phyloP scores from a whole-genome alignment of 2,113 vertebrate genomes.

The Dicaeum eximium region DNA sequence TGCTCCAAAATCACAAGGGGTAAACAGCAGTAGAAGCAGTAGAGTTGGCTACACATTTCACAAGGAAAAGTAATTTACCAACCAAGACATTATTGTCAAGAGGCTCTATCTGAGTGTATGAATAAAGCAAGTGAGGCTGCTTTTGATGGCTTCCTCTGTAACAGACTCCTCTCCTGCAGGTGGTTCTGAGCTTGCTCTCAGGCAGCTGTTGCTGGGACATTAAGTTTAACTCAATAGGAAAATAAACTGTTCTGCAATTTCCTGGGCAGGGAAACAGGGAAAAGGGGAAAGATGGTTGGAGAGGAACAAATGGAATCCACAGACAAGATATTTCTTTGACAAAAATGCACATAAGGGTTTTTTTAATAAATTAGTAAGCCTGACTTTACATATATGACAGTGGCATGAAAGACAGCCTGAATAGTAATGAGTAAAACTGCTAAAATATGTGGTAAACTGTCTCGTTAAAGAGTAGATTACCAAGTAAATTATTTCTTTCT shows the following conservation, averaged over 20 bases:
- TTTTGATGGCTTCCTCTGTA: background rate
- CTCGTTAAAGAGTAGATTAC: background rate
- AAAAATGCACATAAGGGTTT: background rate
- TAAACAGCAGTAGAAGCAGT: background rate
- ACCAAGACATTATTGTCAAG: background rate
- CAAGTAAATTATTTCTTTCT: background rate
- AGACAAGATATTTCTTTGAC: background rate
- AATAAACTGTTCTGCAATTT: background rate
- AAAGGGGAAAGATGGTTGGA: too few species aligned
- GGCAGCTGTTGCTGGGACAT: background rate
- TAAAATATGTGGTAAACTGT: background rate
- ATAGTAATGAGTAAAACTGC: background rate
- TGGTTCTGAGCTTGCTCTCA: background rate
- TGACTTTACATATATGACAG: background rate
- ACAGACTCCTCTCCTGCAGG: background rate
- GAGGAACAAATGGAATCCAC: background rate
- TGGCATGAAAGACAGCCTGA: background rate
- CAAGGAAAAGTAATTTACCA: background rate
- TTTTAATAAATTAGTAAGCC: background rate
- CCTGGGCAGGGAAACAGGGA: background rate
- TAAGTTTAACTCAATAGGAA: background rate
- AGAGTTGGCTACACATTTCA: background rate
- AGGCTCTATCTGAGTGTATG: background rate
- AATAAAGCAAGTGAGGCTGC: background rate
- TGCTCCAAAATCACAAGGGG: background rate